These are phyloP conservation scores for Taphrorychus bicolor DNA, from an alignment of 2,888 invertebrate genomes.

Conservation along the genomic window DNA sequence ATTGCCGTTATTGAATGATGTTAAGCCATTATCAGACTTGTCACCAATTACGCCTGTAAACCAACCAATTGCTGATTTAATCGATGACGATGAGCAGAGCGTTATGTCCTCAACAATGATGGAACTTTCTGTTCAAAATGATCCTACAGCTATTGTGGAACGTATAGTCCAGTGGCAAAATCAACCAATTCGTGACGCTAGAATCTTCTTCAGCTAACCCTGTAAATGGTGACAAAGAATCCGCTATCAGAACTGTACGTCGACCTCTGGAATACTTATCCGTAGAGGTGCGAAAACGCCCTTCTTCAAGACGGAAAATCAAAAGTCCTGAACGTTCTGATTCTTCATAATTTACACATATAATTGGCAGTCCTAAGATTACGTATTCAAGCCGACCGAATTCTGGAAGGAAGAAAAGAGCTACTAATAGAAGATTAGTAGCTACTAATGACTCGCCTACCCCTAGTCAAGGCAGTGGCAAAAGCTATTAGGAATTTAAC, in stretches of 20 bases:
- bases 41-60: conserved; percentile 74
- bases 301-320: conserved; percentile 71
- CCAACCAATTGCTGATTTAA: conserved; percentile 63
- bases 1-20: conserved; percentile 74
- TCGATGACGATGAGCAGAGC: conserved; percentile 76
- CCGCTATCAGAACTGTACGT: conserved; percentile 71
- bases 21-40: no score
- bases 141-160: conserved; percentile 68
- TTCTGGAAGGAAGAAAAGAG: conserved; percentile 58
- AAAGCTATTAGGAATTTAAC: conserved; percentile 62
- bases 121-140: conserved; percentile 73
- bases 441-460: no score
- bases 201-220: conserved; percentile 46
- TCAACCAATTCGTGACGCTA: conserved; percentile 52
- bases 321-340: conserved; percentile 70
- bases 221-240: conserved; percentile 56
- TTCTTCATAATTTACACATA: conserved; percentile 71
- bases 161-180: conserved; percentile 61
- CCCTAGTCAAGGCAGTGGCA: conserved; percentile 63
- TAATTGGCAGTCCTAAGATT: conserved; percentile 68
- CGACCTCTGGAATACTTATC: conserved; percentile 79
- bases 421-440: no score
- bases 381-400: conserved; percentile 65
- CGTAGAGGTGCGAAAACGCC: conserved; percentile 70
- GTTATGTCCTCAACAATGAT: conserved; percentile 79